Percentiles rank a stretch among this genome's conserved stretches.
Evolutionary conservation across 35 echinoderm and acorn worm species (phyloP).

Genomic region (Heliocidaris tuberculata): DNA sequence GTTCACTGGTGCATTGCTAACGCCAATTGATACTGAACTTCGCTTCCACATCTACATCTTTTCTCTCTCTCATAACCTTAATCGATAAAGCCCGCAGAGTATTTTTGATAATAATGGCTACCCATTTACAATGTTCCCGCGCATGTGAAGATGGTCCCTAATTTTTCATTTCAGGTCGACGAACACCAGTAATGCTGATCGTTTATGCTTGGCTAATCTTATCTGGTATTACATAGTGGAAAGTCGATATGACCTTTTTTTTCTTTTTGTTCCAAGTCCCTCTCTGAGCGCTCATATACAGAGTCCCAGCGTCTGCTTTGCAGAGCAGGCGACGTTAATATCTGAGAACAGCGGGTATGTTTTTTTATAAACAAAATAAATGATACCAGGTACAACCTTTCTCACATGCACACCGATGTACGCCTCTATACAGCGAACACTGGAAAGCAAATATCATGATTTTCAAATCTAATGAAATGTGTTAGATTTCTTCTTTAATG

Average conservation of each 20-base stretch:
- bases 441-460: no score
- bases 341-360: not conserved
- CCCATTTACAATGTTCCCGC: not conserved
- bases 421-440: no score
- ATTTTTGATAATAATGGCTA: not conserved
- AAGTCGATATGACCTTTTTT: not conserved
- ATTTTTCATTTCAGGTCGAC: not conserved
- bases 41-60: not conserved
- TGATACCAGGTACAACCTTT: not conserved
- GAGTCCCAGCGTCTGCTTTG: not conserved
- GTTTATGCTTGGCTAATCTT: slow-evolving; percentile 10
- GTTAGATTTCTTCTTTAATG: no score
- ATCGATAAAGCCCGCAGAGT: not conserved
- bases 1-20: not conserved
- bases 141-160: not conserved
- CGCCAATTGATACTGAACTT: not conserved
- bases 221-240: not conserved
- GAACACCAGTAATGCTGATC: not conserved
- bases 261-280: not conserved
- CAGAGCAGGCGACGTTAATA: not conserved
- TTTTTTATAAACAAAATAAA: not conserved
- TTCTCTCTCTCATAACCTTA: not conserved
- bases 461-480: no score
- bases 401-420: not conserved
- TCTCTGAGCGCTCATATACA: not conserved